Percentiles rank a stretch among this genome's conserved stretches.
Evolutionary conservation across 2,113 vertebrate genomes (phyloP).

Genomic region (Hippocampus barbouri): DNA sequence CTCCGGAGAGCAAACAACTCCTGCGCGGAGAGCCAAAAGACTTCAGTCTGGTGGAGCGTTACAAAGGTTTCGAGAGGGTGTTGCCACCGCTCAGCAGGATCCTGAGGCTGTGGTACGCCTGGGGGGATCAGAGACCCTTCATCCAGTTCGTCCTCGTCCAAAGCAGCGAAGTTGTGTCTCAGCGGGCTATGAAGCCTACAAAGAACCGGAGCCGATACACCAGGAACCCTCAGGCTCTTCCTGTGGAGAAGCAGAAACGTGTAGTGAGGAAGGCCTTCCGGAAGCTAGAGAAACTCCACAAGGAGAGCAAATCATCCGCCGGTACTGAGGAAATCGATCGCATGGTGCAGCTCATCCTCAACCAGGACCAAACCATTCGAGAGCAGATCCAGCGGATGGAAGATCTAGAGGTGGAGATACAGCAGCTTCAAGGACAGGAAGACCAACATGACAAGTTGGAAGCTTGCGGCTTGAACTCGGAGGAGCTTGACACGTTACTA

Average conservation of each 20-base stretch:
- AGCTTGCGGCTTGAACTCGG: constrained; percentile 36
- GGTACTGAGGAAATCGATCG: constrained; percentile 79
- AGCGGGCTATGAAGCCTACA: constrained; percentile 73
- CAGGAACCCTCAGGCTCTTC: constrained; percentile 74
- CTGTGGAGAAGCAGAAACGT: constrained; percentile 85
- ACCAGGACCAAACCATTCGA: constrained; percentile 90
- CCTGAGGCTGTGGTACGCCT: constrained; percentile 88
- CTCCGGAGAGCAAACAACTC: constrained; percentile 77
- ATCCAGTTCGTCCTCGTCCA: constrained; percentile 87
- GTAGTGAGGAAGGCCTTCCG: constrained; percentile 90
- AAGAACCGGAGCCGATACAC: constrained; percentile 74
- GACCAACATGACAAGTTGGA: constrained; percentile 58
- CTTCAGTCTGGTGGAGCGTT: constrained; percentile 90
- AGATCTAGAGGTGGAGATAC: constrained; percentile 85
- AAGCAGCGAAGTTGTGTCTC: constrained; percentile 79
- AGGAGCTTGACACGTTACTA: constrained; percentile 70
- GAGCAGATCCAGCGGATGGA: constrained; percentile 86
- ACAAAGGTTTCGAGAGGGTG: constrained; percentile 87
- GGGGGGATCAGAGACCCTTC: constrained; percentile 87
- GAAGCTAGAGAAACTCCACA: constrained; percentile 89
- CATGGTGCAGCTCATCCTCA: constrained; percentile 86
- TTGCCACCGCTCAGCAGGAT: constrained; percentile 89
- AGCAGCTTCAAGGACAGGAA: constrained; percentile 73
- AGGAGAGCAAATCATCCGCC: constrained; percentile 60
- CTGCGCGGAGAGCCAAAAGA: constrained; percentile 83